phyloP scores from a whole-genome alignment of 2,888 invertebrate species.

The Drosophila nigricruria region DNA sequence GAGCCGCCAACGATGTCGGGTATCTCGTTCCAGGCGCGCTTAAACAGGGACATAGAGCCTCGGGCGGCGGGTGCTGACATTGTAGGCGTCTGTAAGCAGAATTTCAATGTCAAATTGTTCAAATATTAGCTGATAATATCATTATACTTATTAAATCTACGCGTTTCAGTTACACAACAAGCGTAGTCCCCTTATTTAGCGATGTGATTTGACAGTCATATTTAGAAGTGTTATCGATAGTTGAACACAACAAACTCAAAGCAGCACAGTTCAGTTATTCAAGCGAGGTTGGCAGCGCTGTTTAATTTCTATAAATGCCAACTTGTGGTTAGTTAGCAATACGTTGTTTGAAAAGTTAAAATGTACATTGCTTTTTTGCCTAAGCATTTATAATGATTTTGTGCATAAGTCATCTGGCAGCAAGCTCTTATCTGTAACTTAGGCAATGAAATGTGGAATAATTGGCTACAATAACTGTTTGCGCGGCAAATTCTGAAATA shows the following conservation, averaged over 20 bases:
- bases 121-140: background rate
- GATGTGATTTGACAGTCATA: conserved; percentile 30
- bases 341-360: background rate
- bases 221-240: conserved; percentile 41
- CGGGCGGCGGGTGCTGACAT: conserved; percentile 81
- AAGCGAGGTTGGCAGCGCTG: background rate
- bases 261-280: background rate
- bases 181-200: conserved; percentile 43
- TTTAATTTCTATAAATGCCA: background rate
- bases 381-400: background rate
- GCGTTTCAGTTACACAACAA: conserved; percentile 71
- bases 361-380: no score
- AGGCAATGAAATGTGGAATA: background rate
- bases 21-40: conserved; percentile 88
- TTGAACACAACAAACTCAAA: background rate
- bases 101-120: background rate
- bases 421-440: background rate
- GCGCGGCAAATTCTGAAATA: background rate
- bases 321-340: background rate
- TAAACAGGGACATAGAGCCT: conserved; percentile 79
- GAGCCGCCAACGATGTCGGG: conserved; percentile 89
- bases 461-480: background rate
- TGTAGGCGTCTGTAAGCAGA: conserved; percentile 25
- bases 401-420: background rate
- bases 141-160: conserved; percentile 60